Base-by-base conservation (phyloP, 2,797 vertebrate genomes). In the Pseudochromis fuscus region DNA sequence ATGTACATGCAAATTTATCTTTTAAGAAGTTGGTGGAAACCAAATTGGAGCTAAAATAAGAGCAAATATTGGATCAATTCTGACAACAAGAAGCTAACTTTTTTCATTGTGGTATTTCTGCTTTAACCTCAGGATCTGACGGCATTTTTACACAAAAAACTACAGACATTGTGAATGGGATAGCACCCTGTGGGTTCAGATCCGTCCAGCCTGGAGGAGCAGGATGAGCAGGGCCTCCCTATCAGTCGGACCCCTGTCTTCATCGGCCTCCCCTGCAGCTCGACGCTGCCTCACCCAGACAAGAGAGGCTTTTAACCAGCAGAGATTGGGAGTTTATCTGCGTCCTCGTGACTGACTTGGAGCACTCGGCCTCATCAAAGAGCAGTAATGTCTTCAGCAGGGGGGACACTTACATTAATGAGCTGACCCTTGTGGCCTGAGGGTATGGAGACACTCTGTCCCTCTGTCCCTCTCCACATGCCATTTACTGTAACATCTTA, bases 281-380 rank as follows among this genome's bases (percentile, higher is more conserved):
- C 76, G 1, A 2, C 5, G 38, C 66, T 77, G 63, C 42, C 56
- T 67, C 62, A 58, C 55, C 67, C 62, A 70, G 72, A 87, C 75
- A 76, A 75, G 66, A 79, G 76, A 65, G 37, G 84, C 87, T 90
- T 85, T 90, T 86, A 90, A 81, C 58, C 25, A 65, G 42, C 67
- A 77, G 56, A 84, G 71, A 84, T 77, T 44, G 60, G 35, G 67
- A 23, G 51, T 88, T 91, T 87, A 87, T 89, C 85, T 79, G 75
- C 11, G 0, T 64, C 72, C 81, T 72, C 23, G 46, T 85, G 83
- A 35, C 75, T 82, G 80, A 85, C 25, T 27, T 49, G 49, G 63
- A 81, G 79, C 68, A 66, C 62, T 62, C 28, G 0, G 65, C 56
- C 23, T 84, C 82, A 77, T 90, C 82, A 86, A 82, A 87, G 85